Evolutionary conservation across 2,888 invertebrate species (phyloP).

Genomic region (Philopedon plagiatum): DNA sequence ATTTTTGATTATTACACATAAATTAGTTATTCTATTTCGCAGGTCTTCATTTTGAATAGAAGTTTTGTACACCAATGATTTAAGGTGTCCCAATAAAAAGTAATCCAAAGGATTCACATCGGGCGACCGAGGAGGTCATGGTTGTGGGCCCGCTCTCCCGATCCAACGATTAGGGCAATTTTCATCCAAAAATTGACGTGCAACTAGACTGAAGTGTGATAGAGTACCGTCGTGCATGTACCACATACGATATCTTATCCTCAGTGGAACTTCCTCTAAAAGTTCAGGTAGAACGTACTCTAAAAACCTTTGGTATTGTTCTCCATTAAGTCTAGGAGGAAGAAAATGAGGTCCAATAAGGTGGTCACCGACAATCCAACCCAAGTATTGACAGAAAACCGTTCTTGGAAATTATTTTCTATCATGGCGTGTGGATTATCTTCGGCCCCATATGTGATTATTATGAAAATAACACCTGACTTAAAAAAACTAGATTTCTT

Average conservation of each 20-base stretch:
- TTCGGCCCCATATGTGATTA: slow-evolving; percentile 48
- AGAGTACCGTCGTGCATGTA: too few species aligned
- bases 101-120: slow-evolving; percentile 30
- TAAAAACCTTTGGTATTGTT: slow-evolving; percentile 50
- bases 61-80: slow-evolving; percentile 28
- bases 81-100: slow-evolving; percentile 25
- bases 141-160: slow-evolving; percentile 46
- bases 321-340: slow-evolving; percentile 44
- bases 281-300: slow-evolving; percentile 33
- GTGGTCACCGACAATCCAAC: slow-evolving; percentile 50
- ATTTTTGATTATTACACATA: slow-evolving; percentile 25
- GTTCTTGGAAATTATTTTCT: slow-evolving; percentile 47
- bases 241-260: slow-evolving; percentile 42
- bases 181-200: slow-evolving; percentile 42
- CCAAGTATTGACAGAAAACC: slow-evolving; percentile 52
- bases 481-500: slow-evolving; percentile 25
- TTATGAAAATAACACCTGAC: slow-evolving; percentile 42
- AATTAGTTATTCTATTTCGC: slow-evolving; percentile 19
- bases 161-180: slow-evolving; percentile 48
- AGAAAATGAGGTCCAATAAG: too few species aligned
- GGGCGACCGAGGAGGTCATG: slow-evolving; percentile 49
- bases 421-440: slow-evolving; percentile 47
- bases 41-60: slow-evolving; percentile 23
- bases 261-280: slow-evolving; percentile 37
- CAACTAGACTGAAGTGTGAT: slow-evolving; percentile 47